Evolutionary conservation across 2,888 invertebrate species (phyloP), one percentile per base, ranked within the genome.

Genomic region (Ferdinandea cuprea): DNA sequence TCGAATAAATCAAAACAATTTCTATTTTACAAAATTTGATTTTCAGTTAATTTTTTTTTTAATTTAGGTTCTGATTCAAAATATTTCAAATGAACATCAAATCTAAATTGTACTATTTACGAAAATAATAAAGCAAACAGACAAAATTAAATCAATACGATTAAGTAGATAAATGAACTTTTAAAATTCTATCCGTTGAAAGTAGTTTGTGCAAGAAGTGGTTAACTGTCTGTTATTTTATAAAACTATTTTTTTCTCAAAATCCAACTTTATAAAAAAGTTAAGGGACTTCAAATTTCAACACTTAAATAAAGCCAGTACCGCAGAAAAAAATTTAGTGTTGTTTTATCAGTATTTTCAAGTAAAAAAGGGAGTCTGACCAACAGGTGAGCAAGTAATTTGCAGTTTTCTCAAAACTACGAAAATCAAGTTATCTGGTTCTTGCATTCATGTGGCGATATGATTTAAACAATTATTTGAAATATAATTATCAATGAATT

Each of bases 121-220:
- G 7, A 17, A 44, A 58, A 44, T 30, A n/a, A 32, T 30, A 9
- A 42, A 44, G 17, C 28, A 42, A 59, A 44, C n/a, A n/a, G n/a
- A n/a, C n/a, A n/a, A n/a, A 59, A 59, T 1, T 44, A 59, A 30
- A 17, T 44, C 30, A 59, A 59, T 30, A 58, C 15, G 44, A 59
- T 17, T 4, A 59, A 30, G 30, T 59, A 44, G 59, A 30, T 44
- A 59, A 59, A 44, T 59, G 42, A 28, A 13, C n/a, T 9, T 44
- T 59, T 30, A 17, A 44, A 9, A 17, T 30, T 30, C 11, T 17
- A 44, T 44, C 42, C 15, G 19, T 44, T 30, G n/a, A 59, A 59
- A 42, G 44, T 44, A 44, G 59, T 59, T 59, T 11, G 44, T 42
- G 59, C 59, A 44, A 59, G 30, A 56, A 37, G 21, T 40, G 40